Percentiles rank a stretch among this genome's conserved stretches.
Evolutionary conservation across 1,140 invertebrate genomes (phyloP).

Genomic region (Lepidurus arcticus): DNA sequence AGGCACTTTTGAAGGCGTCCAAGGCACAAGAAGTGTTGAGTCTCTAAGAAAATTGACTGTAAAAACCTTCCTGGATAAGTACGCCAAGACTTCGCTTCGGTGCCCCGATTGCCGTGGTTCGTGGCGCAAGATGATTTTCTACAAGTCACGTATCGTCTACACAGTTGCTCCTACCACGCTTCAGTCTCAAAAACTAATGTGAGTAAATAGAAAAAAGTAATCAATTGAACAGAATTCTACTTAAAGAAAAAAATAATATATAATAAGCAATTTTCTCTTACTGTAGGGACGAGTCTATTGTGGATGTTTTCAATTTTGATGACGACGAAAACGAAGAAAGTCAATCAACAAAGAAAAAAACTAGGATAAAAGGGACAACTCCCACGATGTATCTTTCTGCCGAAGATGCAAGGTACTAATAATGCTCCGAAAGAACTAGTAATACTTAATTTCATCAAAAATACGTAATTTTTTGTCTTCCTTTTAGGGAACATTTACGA

Average conservation of each 20-base stretch:
- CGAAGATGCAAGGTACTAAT: conserved; percentile 37
- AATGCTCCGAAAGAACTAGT: not conserved
- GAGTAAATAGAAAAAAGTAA: not conserved
- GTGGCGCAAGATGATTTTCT: conserved; percentile 53
- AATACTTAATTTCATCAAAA: not conserved
- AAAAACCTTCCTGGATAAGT: conserved; percentile 51
- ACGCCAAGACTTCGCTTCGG: conserved; percentile 44
- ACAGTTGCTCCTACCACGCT: conserved; percentile 20
- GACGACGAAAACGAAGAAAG: conserved; percentile 35
- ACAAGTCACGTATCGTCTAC: conserved; percentile 39
- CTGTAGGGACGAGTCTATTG: not conserved
- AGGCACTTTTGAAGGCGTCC: not conserved
- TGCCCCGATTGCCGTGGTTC: conserved; percentile 58
- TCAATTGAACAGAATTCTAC: not conserved
- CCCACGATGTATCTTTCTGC: conserved; percentile 39
- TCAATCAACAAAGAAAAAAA: conserved; percentile 2
- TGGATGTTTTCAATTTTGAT: conserved; percentile 17
- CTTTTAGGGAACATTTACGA: conserved; percentile 61
- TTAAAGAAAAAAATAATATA: too few relatives aligned
- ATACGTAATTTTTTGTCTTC: not conserved
- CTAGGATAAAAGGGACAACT: not conserved
- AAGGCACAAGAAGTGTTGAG: conserved; percentile 54
- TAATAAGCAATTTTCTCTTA: not conserved
- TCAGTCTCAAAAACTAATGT: conserved; percentile 7
- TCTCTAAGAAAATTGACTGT: conserved; percentile 55